Evolutionary conservation across 1,140 invertebrate genomes (phyloP), one percentile per base, ranked within the genome.

Genomic region (Heliconius nattereri): DNA sequence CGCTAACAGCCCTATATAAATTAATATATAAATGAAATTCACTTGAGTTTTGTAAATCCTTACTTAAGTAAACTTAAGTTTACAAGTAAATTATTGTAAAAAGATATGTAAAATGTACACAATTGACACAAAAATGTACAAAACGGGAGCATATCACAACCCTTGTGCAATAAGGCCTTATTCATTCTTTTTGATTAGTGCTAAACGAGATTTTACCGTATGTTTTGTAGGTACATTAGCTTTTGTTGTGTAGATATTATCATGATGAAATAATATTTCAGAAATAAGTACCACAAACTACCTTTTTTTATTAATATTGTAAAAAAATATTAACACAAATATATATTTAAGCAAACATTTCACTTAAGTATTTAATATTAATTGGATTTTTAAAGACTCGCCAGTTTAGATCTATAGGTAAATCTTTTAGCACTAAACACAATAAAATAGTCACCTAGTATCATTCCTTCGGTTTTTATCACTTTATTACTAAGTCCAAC

Each of bases 121-220:
- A 66, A 66, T 66, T 66, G 60, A 66, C 60, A 66, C 26, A 66
- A 66, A 66, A 66, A 66, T 66, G 60, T 66, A 13, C 26, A 66
- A 66, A 66, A 5, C 60, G 8, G 60, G 60, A 66, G 60, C 23
- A 66, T 29, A 66, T 66, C 60, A 66, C 60, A 66, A 66, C 60
- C 60, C 60, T 66, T 26, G 60, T 26, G 60, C 11, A 66, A n/a
- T 66, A 66, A 26, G 26, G 11, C 60, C 7, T 66, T 29, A 29
- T 23, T 66, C 40, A 45, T 11, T 66, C 23, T n/a, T 60, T 60
- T 11, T 29, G 60, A 26, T 26, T 13, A 66, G 60, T 66, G 60
- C 60, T 29, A 26, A 66, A 29, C 29, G 26, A 13, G 7, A 6
- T 54, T 54, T 54, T n/a, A 54, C 52, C 20, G 40, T 13, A 40